phyloP scores from a whole-genome alignment of 1,140 invertebrate genomes.

The Magallana gigas region DNA sequence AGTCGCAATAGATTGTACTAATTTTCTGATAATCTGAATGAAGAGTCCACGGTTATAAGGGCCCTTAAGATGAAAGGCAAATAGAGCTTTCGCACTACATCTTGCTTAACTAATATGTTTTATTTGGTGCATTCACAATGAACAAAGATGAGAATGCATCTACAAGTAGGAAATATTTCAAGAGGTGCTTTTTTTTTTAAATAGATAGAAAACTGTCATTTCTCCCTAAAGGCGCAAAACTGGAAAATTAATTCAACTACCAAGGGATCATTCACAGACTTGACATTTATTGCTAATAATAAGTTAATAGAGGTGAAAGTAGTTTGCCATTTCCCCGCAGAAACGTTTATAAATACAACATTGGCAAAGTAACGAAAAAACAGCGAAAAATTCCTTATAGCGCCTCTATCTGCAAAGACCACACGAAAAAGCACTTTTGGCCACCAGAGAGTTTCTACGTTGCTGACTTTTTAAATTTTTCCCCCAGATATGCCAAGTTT shows the following conservation, averaged over 20 bases:
- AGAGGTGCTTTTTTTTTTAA: background rate
- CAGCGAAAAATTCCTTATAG: background rate
- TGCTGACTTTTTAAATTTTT: background rate
- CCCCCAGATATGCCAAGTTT: background rate
- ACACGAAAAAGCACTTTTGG: constrained; percentile 27
- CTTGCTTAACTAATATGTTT: background rate
- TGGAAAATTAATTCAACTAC: constrained; percentile 38
- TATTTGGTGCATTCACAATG: constrained; percentile 14
- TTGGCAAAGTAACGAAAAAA: background rate
- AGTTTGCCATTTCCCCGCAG: constrained; percentile 6
- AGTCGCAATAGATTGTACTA: background rate
- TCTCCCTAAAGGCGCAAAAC: background rate
- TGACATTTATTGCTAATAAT: constrained; percentile 38
- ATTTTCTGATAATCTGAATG: background rate
- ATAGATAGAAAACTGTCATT: background rate
- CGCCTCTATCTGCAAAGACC: background rate
- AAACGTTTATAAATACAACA: constrained; percentile 19
- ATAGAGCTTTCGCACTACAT: background rate
- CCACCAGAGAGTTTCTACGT: background rate
- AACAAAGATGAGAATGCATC: background rate
- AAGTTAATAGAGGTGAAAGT: background rate
- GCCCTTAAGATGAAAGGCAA: constrained; percentile 12
- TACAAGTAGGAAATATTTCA: background rate
- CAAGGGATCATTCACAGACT: constrained; percentile 5
- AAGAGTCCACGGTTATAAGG: background rate